Base-by-base conservation (phyloP, 2,797 vertebrate species). In the Peromyscus eremicus region DNA sequence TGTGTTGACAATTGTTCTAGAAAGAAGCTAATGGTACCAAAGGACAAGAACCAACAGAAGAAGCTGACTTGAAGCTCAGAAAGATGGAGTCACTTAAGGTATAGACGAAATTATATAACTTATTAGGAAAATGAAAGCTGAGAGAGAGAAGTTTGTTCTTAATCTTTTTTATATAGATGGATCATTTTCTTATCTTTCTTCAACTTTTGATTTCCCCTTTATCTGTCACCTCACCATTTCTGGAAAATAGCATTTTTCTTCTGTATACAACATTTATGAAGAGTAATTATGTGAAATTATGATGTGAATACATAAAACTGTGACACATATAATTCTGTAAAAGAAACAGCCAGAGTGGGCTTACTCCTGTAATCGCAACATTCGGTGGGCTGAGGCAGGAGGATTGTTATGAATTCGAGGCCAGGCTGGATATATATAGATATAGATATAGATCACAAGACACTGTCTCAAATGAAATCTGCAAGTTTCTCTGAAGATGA, bases 31-130 rank as follows among this genome's bases (percentile, higher is more conserved):
- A 99, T 70, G 98, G 98, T 57, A 99, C 99, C 49, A 99, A 99
- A 98, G 99, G 99, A 96, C 99, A 99, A 92, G 99, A 99, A 97
- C 99, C 99, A 70, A 99, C 95, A 0, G 99, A 99, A 96, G 99
- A 99, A 97, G 98, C 98, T 13, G 99, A 99, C 97, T 96, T 98
- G 71, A 99, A 99, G 97, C 99, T 99, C 62, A 99, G 99, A 98
- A 99, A 99, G 98, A 99, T 99, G 21, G 99, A 99, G 98, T 98
- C 98, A 5, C 98, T 99, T 79, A 99, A 99, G 98, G 99, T 99
- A 98, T 52, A 64, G 81, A 85, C 66, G 86, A 46, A 16, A 11
- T 32, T 64, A 55, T 43, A 23, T 0, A 34, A 34, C 81, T 93
- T 90, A 66, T 83, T 86, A 60, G 68, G 85, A 49, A 90, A 89